phyloP scores from a whole-genome alignment of 2,113 vertebrate species.

The Odocoileus virginianus region DNA sequence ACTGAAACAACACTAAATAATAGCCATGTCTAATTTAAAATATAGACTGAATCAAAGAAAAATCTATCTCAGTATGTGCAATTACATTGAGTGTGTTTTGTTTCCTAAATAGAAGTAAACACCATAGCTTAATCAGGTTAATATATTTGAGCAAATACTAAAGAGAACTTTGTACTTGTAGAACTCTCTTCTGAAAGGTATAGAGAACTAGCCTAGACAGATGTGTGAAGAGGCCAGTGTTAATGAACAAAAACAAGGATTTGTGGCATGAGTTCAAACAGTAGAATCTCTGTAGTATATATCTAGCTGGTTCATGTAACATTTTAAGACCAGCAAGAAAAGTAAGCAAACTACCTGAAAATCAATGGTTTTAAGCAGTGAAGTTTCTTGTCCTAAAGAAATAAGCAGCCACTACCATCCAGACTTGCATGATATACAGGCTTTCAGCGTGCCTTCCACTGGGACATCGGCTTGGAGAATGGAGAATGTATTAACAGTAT shows the following conservation, averaged over 20 bases:
- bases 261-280: background rate
- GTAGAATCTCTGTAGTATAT: background rate
- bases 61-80: background rate
- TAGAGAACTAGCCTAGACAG: background rate
- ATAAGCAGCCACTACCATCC: background rate
- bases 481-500: accelerated
- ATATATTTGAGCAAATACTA: background rate
- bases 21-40: background rate
- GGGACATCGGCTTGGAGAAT: background rate
- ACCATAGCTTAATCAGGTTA: background rate
- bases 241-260: background rate
- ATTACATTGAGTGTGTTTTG: background rate
- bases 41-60: background rate
- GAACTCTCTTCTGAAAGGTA: background rate
- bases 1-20: background rate
- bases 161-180: background rate
- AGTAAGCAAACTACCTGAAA: background rate
- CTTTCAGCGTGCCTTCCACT: background rate
- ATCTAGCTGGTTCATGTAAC: background rate
- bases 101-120: background rate
- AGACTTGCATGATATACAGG: background rate
- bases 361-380: background rate
- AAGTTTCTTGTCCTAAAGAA: background rate
- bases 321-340: background rate
- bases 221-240: background rate